Percentiles rank a stretch among this genome's conserved stretches.
Evolutionary conservation across 2,113 vertebrate species (phyloP).

Genomic region (Hydrochoerus hydrochaeris): DNA sequence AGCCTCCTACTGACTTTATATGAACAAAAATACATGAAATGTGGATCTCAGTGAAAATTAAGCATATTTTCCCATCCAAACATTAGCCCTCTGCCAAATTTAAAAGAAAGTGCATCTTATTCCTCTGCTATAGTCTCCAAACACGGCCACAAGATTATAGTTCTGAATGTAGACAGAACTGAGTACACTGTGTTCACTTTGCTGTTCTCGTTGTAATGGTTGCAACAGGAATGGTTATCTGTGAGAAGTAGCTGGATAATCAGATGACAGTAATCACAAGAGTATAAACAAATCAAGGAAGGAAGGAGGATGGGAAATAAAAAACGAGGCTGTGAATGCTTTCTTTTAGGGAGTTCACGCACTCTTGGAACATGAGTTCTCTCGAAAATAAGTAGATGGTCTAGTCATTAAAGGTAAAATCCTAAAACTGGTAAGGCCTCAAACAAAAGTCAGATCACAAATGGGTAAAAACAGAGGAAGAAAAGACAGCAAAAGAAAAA

Average conservation of each 20-base stretch:
- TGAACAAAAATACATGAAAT: slow-evolving; percentile 5
- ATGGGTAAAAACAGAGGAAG: too few species aligned
- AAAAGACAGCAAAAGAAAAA: not conserved
- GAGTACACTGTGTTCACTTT: slow-evolving; percentile 84
- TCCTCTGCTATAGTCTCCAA: slow-evolving; percentile 79
- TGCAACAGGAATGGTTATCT: slow-evolving; percentile 83
- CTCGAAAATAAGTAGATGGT: not conserved
- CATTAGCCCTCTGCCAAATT: slow-evolving; percentile 70
- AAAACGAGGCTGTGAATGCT: not conserved
- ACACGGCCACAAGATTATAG: slow-evolving; percentile 83
- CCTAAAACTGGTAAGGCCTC: not conserved
- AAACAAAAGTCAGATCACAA: not conserved
- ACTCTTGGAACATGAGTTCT: not conserved
- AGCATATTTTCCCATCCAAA: slow-evolving; percentile 78
- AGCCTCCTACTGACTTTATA: not conserved
- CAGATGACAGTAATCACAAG: slow-evolving; percentile 83
- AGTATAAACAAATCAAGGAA: slow-evolving; percentile 78
- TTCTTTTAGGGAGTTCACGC: not conserved
- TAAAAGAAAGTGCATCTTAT: slow-evolving; percentile 79
- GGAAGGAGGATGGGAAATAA: slow-evolving; percentile 62
- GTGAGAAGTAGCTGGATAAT: slow-evolving; percentile 80
- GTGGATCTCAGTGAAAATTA: slow-evolving; percentile 62
- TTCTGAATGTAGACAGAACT: slow-evolving; percentile 81
- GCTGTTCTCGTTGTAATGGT: slow-evolving; percentile 78
- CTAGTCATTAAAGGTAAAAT: not conserved